phyloP scores from a whole-genome alignment of 2,797 vertebrate species.

The Mormyrus proboscirostris region DNA sequence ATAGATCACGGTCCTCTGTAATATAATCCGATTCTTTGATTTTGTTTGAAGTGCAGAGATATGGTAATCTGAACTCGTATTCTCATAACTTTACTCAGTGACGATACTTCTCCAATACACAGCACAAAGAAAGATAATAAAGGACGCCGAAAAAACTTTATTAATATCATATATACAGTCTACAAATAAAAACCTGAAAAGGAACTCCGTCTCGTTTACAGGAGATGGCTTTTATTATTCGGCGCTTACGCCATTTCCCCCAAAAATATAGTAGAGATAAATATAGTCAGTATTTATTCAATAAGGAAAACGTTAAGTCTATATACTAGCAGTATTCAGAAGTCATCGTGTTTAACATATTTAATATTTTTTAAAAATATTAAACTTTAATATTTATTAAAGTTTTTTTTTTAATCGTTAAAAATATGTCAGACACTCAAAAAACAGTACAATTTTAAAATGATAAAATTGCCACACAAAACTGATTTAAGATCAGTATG shows the following conservation, averaged over 20 bases:
- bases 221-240: not conserved
- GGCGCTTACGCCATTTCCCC: not conserved
- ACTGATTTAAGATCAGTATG: not conserved
- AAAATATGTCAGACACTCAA: not conserved
- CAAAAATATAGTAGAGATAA: not conserved
- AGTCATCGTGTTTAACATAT: not conserved
- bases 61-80: not conserved
- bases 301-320: not conserved
- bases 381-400: too few relatives aligned
- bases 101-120: not conserved
- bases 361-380: not conserved
- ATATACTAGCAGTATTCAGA: not conserved
- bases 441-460: not conserved
- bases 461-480: not conserved
- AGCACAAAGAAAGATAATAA: not conserved
- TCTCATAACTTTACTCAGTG: not conserved
- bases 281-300: not conserved
- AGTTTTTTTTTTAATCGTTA: not conserved
- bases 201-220: not conserved
- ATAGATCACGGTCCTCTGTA: not conserved
- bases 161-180: not conserved
- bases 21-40: not conserved
- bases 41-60: not conserved
- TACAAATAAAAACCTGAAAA: not conserved
- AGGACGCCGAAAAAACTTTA: not conserved